Evolutionary conservation across 2,888 invertebrate genomes (phyloP).

Genomic region (Esperia sulphurella): DNA sequence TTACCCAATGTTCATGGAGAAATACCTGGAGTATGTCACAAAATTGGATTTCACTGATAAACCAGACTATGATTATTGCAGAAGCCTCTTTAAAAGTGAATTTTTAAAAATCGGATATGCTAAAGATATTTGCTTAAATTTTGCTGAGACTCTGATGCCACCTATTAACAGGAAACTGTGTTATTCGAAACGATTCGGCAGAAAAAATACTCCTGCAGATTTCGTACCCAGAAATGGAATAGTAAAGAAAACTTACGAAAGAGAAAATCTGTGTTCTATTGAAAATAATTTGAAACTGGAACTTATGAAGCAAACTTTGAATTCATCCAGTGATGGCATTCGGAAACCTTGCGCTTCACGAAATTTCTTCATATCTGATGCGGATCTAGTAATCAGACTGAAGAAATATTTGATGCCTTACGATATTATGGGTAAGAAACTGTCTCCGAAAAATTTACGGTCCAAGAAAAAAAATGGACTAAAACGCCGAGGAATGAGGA

Average conservation of each 20-base stretch:
- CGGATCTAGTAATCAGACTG: slow-evolving; percentile 63
- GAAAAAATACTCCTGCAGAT: slow-evolving; percentile 60
- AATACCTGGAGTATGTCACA: slow-evolving; percentile 85
- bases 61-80: slow-evolving; percentile 87
- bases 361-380: slow-evolving; percentile 72
- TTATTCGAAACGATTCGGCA: slow-evolving; percentile 54
- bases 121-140: slow-evolving; percentile 61
- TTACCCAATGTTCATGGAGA: slow-evolving; percentile 82
- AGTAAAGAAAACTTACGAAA: slow-evolving; percentile 53
- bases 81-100: slow-evolving; percentile 83
- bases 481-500: slow-evolving; percentile 65
- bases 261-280: slow-evolving; percentile 63
- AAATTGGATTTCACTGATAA: slow-evolving; percentile 85
- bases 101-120: slow-evolving; percentile 77
- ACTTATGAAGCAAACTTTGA: slow-evolving; percentile 62
- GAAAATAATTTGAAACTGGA: slow-evolving; percentile 68
- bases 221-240: slow-evolving; percentile 61
- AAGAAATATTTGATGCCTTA: slow-evolving; percentile 74
- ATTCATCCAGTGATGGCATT: slow-evolving; percentile 65
- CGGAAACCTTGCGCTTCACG: slow-evolving; percentile 67
- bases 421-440: slow-evolving; percentile 67
- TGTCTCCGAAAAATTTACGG: slow-evolving; percentile 82
- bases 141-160: slow-evolving; percentile 58
- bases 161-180: slow-evolving; percentile 53
- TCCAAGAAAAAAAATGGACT: slow-evolving; percentile 74